A percentile compares a stretch with the other conserved stretches of the same genome.
phyloP scores from a whole-genome alignment of 1,140 invertebrate species.

The Tetragonula clypearis region DNA sequence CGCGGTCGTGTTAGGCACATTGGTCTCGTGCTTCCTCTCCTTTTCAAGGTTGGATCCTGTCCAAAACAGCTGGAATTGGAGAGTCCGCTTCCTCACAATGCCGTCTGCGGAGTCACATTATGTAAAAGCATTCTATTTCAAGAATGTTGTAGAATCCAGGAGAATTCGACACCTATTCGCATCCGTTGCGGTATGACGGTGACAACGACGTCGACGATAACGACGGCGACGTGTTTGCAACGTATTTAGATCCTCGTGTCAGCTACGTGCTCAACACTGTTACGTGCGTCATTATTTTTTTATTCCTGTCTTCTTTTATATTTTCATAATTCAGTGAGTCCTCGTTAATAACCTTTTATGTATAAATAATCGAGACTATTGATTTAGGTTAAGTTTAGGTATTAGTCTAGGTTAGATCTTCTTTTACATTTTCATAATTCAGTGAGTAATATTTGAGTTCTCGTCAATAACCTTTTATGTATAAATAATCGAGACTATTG shows the following conservation, averaged over 20 bases:
- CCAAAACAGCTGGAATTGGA: slow-evolving; percentile 74
- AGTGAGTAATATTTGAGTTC: too few relatives aligned
- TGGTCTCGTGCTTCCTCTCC: neutral
- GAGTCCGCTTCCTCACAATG: slow-evolving; percentile 70
- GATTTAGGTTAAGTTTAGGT: too few relatives aligned
- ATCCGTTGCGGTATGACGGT: slow-evolving; percentile 47
- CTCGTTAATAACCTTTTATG: too few relatives aligned
- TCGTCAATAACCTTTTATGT: too few relatives aligned
- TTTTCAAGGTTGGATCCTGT: slow-evolving; percentile 65
- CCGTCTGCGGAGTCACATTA: slow-evolving; percentile 74
- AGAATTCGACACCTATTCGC: slow-evolving; percentile 76
- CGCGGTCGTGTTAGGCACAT: neutral
- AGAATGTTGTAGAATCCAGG: slow-evolving; percentile 70
- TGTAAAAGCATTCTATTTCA: slow-evolving; percentile 77
- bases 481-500: too few relatives aligned
- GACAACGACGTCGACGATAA: neutral
- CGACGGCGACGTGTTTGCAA: neutral
- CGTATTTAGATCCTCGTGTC: neutral
- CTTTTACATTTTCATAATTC: too few relatives aligned
- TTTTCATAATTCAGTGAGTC: too few relatives aligned
- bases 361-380: too few relatives aligned
- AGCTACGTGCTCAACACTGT: too few relatives aligned
- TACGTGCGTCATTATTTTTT: too few relatives aligned
- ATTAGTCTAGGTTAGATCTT: too few relatives aligned
- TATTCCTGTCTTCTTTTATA: too few relatives aligned